These are phyloP conservation scores for Heliopora coerulea DNA, from an alignment of 92 coral and sea anemone species.

Conservation along the genomic window DNA sequence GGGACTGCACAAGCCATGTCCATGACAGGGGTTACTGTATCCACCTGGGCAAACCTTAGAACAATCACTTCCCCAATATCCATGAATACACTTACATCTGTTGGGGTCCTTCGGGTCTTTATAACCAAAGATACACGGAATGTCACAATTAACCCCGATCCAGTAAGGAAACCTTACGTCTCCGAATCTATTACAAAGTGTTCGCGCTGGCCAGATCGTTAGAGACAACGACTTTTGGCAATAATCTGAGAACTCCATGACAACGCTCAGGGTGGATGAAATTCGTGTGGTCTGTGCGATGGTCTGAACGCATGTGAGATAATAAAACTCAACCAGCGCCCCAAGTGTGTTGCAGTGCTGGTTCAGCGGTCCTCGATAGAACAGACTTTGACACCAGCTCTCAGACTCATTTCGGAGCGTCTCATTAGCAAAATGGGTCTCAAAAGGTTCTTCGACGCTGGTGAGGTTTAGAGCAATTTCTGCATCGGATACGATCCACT, in stretches of 20 bases:
- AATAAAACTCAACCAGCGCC: constrained; percentile 76
- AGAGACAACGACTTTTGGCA: constrained; percentile 69
- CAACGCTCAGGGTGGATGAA: constrained; percentile 66
- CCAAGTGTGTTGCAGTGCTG: constrained; percentile 54
- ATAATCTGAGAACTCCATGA: constrained; percentile 82
- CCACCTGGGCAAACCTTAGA: constrained; percentile 68
- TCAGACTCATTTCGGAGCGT: constrained; percentile 50
- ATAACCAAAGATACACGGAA: constrained; percentile 83
- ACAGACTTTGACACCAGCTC: constrained; percentile 63
- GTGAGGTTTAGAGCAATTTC: constrained; percentile 72
- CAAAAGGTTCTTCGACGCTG: constrained; percentile 63
- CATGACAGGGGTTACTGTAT: constrained; percentile 47
- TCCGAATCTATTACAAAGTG: constrained; percentile 75
- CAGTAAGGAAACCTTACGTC: constrained; percentile 76
- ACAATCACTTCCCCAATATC: constrained; percentile 88
- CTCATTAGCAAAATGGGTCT: constrained; percentile 50
- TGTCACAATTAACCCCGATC: constrained; percentile 82
- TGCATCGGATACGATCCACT: constrained; percentile 90
- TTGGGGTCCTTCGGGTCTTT: constrained; percentile 61
- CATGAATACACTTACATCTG: constrained; percentile 66
- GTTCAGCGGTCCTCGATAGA: constrained; percentile 58
- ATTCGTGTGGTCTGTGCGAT: constrained; percentile 58
- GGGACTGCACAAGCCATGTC: constrained; percentile 44
- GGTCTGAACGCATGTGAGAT: constrained; percentile 75
- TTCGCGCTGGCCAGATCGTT: constrained; percentile 83